A percentile compares a stretch with the other conserved stretches of the same genome.
These are phyloP conservation scores for Parnassius glacialis DNA, from an alignment of 2,888 invertebrate species.

Conservation along the genomic window DNA sequence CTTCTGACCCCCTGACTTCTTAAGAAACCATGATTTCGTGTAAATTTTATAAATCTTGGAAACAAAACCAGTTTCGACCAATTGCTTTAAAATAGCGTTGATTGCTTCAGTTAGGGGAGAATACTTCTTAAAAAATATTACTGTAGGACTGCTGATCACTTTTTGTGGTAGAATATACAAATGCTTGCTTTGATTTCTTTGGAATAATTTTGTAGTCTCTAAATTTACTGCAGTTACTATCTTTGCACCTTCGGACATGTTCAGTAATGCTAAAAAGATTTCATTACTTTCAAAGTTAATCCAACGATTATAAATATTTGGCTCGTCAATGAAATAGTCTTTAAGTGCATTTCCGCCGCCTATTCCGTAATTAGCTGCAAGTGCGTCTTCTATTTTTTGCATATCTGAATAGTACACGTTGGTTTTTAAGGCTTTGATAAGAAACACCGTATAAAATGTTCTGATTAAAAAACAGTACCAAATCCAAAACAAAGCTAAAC, in stretches of 20 bases:
- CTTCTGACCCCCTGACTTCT: constrained; percentile 23
- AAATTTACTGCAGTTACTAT: constrained; percentile 57
- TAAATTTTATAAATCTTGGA: constrained; percentile 49
- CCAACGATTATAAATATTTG: constrained; percentile 53
- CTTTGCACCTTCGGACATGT: constrained; percentile 49
- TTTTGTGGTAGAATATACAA: constrained; percentile 50
- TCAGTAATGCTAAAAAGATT: constrained; percentile 41
- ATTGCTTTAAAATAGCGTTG: constrained; percentile 45
- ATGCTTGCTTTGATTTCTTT: constrained; percentile 38
- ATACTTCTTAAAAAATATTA: constrained; percentile 62
- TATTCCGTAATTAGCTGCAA: constrained; percentile 49
- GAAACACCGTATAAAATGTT: constrained; percentile 61
- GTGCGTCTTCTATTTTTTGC: constrained; percentile 52
- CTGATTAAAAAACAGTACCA: constrained; percentile 64
- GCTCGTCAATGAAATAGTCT: constrained; percentile 57
- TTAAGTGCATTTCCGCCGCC: constrained; percentile 57
- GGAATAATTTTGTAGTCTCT: constrained; percentile 43
- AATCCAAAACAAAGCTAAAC: constrained; percentile 54
- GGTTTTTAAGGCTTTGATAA: constrained; percentile 59
- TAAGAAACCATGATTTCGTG: constrained; percentile 28
- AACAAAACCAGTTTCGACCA: constrained; percentile 53
- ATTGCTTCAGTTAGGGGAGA: constrained; percentile 51
- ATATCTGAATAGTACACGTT: constrained; percentile 49
- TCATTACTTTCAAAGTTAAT: constrained; percentile 41
- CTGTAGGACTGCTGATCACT: constrained; percentile 49